Evolutionary conservation across 2,113 vertebrate genomes (phyloP), one percentile per base, ranked within the genome.

Genomic region (Nothoprocta pentlandii): DNA sequence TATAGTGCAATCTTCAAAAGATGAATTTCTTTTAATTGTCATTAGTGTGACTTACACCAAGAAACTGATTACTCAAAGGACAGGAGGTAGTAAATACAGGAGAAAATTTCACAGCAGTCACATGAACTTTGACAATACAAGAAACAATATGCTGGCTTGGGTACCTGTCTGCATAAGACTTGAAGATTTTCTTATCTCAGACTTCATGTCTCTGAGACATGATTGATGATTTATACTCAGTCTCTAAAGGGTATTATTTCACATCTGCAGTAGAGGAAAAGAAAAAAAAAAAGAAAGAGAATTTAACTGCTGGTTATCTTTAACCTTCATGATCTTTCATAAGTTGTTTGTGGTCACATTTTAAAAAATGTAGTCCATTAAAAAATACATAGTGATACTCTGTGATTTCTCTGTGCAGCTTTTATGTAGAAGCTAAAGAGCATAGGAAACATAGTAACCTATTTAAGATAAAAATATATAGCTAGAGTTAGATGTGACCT

Each of bases 31-130:
- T 93, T 89, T 90, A 44, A 49, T 79, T 73, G 41, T 85, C 62
- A n/a, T 66, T 76, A 42, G 67, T 76, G 32, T 73, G 30, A 42
- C 14, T 87, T 85, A 51, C 78, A 51, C 12, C 78, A 92, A 93
- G 71, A 94, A 93, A 58, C 13, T 71, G 90, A 90, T 86, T 63
- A 87, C n/a, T 85, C 54, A 89, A 69, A 82, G n/a, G 62, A 75
- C 19, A 82, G 5, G n/a, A 47, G 12, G 41, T n/a, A 69, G 17
- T 74, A 92, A 94, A 93, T 23, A 63, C 2, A 23, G 73, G 92
- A 92, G 68, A 16, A 73, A 77, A 54, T 91, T 87, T 84, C 71
- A 83, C 71, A 56, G 30, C 70, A 81, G 46, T 84, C 44, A 67
- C 16, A 42, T 53, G 58, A 89, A 86, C 79, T 95, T 93, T 56